Evolutionary conservation across 2,113 vertebrate genomes (phyloP).

Genomic region (Brienomyrus longianalis): DNA sequence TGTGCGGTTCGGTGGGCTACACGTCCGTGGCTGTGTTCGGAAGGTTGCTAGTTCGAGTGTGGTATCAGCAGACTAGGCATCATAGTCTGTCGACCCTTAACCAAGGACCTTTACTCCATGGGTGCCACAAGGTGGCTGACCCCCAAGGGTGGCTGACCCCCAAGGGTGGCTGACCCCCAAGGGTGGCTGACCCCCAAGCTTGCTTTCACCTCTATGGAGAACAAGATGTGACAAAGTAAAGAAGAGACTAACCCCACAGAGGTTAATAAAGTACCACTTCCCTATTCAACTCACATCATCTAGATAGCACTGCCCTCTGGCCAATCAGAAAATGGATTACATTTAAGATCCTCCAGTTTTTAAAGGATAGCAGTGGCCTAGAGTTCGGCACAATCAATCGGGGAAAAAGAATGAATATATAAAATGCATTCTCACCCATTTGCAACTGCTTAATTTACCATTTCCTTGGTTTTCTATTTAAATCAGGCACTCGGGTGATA

Average conservation of each 20-base stretch:
- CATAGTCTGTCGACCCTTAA: neutral
- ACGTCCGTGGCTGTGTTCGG: neutral
- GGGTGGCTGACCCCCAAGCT: neutral
- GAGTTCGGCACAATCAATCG: neutral
- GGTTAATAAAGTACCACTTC: neutral
- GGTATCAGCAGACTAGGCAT: neutral
- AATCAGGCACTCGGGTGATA: neutral
- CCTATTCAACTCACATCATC: neutral
- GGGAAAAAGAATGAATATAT: neutral
- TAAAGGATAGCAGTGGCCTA: neutral
- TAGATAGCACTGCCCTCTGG: neutral
- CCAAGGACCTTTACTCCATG: neutral
- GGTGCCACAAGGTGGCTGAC: neutral
- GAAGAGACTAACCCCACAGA: neutral
- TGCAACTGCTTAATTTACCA: neutral
- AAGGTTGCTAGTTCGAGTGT: neutral
- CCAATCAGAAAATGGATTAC: neutral
- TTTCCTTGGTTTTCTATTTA: neutral
- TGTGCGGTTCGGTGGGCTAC: neutral
- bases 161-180: no score
- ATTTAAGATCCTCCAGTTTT: neutral
- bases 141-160: neutral
- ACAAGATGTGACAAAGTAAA: neutral
- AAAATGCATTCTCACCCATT: neutral
- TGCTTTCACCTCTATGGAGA: neutral